Evolutionary conservation across 2,797 vertebrate genomes (phyloP).

Genomic region (Melanotaenia trifasciata): DNA sequence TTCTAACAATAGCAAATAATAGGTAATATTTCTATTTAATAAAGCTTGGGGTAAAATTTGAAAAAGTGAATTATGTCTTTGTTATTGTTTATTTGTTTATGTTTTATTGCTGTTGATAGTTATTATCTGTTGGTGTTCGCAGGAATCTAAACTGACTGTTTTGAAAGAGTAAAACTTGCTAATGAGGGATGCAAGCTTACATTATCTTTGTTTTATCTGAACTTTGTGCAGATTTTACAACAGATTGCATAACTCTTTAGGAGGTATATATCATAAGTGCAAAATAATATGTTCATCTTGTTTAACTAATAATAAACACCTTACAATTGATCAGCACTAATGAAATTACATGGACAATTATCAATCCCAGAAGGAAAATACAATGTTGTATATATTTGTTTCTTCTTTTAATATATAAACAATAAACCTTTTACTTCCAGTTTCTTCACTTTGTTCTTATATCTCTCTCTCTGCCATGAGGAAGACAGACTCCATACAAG

Average conservation of each 20-base stretch:
- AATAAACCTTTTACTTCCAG: too few species aligned
- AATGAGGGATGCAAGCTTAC: neutral
- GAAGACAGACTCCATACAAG: too few species aligned
- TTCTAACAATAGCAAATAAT: too few species aligned
- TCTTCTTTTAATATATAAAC: too few species aligned
- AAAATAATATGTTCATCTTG: neutral
- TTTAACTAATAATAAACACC: neutral
- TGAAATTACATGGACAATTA: too few species aligned
- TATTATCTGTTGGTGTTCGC: neutral
- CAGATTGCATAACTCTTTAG: neutral
- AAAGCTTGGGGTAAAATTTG: neutral
- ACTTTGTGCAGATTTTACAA: too few species aligned
- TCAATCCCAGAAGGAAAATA: too few species aligned
- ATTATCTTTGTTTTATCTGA: neutral
- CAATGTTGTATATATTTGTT: too few species aligned
- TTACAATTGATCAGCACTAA: neutral
- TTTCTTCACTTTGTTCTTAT: too few species aligned
- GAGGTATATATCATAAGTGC: too few species aligned
- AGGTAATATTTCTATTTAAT: neutral
- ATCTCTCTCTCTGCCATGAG: too few species aligned
- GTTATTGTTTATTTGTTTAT: neutral
- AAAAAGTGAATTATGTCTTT: neutral
- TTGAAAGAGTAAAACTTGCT: neutral
- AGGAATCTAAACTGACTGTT: neutral
- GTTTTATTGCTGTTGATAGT: too few species aligned